Base-by-base conservation (phyloP, 2,113 vertebrate genomes). In the Amblyopsis rosae region DNA sequence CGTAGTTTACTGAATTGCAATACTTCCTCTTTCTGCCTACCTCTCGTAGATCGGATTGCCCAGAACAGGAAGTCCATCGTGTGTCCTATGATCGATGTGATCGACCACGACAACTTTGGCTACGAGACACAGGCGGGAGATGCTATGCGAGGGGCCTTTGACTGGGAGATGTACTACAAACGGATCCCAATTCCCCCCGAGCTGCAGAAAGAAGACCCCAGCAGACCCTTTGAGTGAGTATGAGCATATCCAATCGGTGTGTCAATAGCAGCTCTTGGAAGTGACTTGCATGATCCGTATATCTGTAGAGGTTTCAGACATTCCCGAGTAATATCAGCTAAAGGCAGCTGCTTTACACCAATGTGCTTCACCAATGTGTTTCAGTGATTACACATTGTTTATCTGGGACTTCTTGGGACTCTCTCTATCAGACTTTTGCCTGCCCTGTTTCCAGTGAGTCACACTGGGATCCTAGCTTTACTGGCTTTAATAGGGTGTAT, bases 101-200 rank as follows among this genome's bases (percentile, higher is more conserved):
- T 99, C 41, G 96, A 99, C 79, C 95, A 99, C 0, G 97, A 99
- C 62, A 94, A 98, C 92, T 99, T 99, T 17, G 95, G 94, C 26
- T 99, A 99, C 0, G 96, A 97, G 86, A 96, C 96, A 0, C 98
- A 99, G 88, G 96, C 97, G 0, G 97, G 97, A 4, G 97, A 99
- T 0, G 97, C 98, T 11, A 99, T 99, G 98, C 81, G 98, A 65
- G 98, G 98, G 0, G 98, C 96, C 0, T 99, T 99, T 13, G 98
- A 99, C 92, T 99, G 98, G 98, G 98, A 99, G 85, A 98, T 99
- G 97, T 99, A 95, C 90, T 99, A 99, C 91, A 99, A 99, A 69
- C 93, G 98, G 55, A 98, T 99, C 78, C 97, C 98, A 0, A 98
- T 99, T 81, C 98, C 98, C 11, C n/a, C 93, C 0, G 92, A 96